phyloP scores from a whole-genome alignment of 2,797 vertebrate species.

The Catostomus latipinnis region DNA sequence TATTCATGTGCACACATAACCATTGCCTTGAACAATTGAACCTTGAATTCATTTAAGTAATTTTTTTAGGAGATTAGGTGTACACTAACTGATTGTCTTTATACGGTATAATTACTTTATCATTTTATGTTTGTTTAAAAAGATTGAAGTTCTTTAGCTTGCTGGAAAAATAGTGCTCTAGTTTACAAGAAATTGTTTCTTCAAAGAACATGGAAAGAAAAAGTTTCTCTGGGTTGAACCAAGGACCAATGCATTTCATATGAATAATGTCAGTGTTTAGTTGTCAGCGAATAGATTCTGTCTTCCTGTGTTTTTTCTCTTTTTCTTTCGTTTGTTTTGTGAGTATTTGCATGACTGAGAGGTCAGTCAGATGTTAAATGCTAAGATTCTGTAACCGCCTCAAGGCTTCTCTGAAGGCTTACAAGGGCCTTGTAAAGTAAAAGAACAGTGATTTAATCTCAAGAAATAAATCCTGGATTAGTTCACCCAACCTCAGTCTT shows the following conservation, averaged over 20 bases:
- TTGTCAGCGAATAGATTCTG: not conserved
- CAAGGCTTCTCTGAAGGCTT: not conserved
- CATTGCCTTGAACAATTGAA: too few relatives aligned
- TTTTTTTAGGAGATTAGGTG: too few relatives aligned
- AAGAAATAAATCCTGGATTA: slow-evolving; percentile 34
- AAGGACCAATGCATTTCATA: too few relatives aligned
- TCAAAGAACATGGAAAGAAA: too few relatives aligned
- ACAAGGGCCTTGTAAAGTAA: not conserved
- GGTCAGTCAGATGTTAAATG: slow-evolving; percentile 32
- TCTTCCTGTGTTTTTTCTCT: not conserved
- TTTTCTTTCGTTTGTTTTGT: slow-evolving; percentile 7
- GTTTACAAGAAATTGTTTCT: too few relatives aligned
- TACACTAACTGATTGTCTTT: too few relatives aligned
- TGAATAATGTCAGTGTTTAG: not conserved
- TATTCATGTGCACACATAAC: too few relatives aligned
- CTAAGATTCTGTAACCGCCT: slow-evolving; percentile 4
- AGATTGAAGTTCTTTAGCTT: too few relatives aligned
- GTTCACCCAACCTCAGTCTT: not conserved
- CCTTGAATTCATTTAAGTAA: too few relatives aligned
- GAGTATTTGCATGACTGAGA: slow-evolving; percentile 9
- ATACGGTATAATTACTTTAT: too few relatives aligned
- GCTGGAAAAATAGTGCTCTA: too few relatives aligned
- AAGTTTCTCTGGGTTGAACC: not conserved
- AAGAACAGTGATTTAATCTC: slow-evolving; percentile 22
- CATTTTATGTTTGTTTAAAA: too few relatives aligned